A percentile compares a stretch with the other conserved stretches of the same genome.
These are phyloP conservation scores for Anoplius nigerrimus DNA, from an alignment of 2,888 invertebrate species.

Conservation along the genomic window DNA sequence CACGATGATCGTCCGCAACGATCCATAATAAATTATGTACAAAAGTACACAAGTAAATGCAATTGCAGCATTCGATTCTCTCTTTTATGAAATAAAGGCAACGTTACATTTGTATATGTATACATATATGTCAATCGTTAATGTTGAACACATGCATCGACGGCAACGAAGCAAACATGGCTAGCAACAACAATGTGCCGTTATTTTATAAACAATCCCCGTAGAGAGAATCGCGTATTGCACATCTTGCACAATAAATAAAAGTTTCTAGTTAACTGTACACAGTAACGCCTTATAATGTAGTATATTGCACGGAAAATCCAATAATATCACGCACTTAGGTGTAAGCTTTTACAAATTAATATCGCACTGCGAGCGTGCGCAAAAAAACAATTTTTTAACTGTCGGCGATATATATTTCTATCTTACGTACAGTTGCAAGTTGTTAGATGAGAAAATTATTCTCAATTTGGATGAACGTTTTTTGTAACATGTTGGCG, in stretches of 20 bases:
- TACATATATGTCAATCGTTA: too few species aligned
- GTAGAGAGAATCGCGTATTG: slow-evolving; percentile 20
- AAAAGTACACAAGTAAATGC: slow-evolving; percentile 32
- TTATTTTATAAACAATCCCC: slow-evolving; percentile 1
- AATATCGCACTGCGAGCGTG: neutral
- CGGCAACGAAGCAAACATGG: slow-evolving; percentile 40
- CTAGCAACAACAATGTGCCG: slow-evolving; percentile 26
- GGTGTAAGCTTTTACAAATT: slow-evolving; percentile 21
- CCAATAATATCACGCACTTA: slow-evolving; percentile 26
- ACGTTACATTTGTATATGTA: slow-evolving; percentile 16
- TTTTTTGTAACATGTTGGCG: too few species aligned
- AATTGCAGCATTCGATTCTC: slow-evolving; percentile 2
- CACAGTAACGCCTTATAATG: slow-evolving; percentile 5
- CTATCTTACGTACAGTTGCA: neutral
- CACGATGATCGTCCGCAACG: slow-evolving; percentile 6
- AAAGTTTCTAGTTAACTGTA: slow-evolving; percentile 11
- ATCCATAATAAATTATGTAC: slow-evolving; percentile 49
- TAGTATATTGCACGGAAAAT: slow-evolving; percentile 49
- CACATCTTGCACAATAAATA: slow-evolving; percentile 45
- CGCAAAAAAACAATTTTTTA: neutral
- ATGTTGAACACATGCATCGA: neutral
- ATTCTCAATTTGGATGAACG: too few species aligned
- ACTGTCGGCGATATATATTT: neutral
- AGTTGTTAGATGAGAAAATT: too few species aligned
- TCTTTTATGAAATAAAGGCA: slow-evolving; percentile 10